Evolutionary conservation across 1,140 invertebrate genomes (phyloP), one percentile per base, ranked within the genome.

Genomic region (Caenorhabditis latens): DNA sequence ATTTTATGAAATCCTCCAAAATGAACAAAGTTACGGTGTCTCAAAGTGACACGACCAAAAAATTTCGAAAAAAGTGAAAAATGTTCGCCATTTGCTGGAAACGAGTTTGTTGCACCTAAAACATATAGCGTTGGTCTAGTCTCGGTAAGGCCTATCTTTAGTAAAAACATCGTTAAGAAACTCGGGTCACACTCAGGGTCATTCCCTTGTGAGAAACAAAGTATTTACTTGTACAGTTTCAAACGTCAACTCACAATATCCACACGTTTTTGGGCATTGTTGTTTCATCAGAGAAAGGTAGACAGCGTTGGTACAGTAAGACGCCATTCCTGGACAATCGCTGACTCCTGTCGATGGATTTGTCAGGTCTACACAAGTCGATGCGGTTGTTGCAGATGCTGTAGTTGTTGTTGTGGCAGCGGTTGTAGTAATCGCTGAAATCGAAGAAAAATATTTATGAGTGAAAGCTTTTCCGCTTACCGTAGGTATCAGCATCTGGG

Each of bases 221-320:
- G 32, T 32, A 32, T 32, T 32, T 32, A 32, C 32, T 32, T 32
- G 0, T 32, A 0, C 32, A 32, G n/a, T n/a, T 58, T 21, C 19
- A 21, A 58, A n/a, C n/a, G 5, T 58, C 21, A 40, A 21, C 71
- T 79, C 11, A 84, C 82, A 84, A 46, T 58, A 84, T 61, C 86
- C 86, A 53, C 86, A 87, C 9, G 86, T 83, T 55, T 58, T 83
- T 46, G 86, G 86, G 32, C 86, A 87, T 65, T 87, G 86, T 19
- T 83, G 40, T n/a, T 63, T 87, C 86, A 87, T 87, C 16, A 87
- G 21, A 11, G 32, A 65, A n/a, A 63, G 48, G 40, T 87, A 87
- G 2, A n/a, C 42, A 13, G 32, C 3, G n/a, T 87, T 87, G n/a
- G 57, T 83, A 50, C 86, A 87, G 21, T 83, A 63, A 13, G 82